Evolutionary conservation across 2,888 invertebrate genomes (phyloP).

Genomic region (Euspilapteryx auroguttella): DNA sequence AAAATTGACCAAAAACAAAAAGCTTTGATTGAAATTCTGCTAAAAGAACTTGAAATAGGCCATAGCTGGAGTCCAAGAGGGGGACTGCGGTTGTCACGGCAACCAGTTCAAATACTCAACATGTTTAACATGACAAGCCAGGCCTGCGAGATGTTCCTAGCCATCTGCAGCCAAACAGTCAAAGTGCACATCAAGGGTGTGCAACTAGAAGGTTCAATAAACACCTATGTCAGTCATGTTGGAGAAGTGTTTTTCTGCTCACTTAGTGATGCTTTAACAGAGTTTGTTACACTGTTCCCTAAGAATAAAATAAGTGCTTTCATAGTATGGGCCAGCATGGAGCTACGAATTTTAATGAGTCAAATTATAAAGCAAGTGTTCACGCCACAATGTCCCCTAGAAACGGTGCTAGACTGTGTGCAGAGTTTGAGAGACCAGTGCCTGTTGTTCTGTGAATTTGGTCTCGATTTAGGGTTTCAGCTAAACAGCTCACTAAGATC

Average conservation of each 20-base stretch:
- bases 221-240: conserved; percentile 77
- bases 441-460: conserved; percentile 62
- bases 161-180: conserved; percentile 78
- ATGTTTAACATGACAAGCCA: conserved; percentile 68
- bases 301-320: conserved; percentile 67
- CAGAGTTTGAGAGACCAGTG: conserved; percentile 78
- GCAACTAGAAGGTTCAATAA: conserved; percentile 77
- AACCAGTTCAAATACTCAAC: conserved; percentile 83
- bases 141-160: conserved; percentile 81
- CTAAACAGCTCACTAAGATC: conserved; percentile 82
- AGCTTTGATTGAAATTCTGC: conserved; percentile 81
- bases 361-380: conserved; percentile 88
- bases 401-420: conserved; percentile 84
- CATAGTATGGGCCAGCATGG: conserved; percentile 88
- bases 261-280: conserved; percentile 69
- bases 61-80: conserved; percentile 91
- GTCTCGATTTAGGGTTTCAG: conserved; percentile 90
- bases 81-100: conserved; percentile 80
- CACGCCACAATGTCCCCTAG: conserved; percentile 83
- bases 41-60: conserved; percentile 85
- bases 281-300: conserved; percentile 74
- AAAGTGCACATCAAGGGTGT: conserved; percentile 81
- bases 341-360: conserved; percentile 76
- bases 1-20: conserved; percentile 73
- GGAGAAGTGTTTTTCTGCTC: conserved; percentile 84